Evolutionary conservation across 1,140 invertebrate genomes (phyloP).

Genomic region (Zaprionus taronus): DNA sequence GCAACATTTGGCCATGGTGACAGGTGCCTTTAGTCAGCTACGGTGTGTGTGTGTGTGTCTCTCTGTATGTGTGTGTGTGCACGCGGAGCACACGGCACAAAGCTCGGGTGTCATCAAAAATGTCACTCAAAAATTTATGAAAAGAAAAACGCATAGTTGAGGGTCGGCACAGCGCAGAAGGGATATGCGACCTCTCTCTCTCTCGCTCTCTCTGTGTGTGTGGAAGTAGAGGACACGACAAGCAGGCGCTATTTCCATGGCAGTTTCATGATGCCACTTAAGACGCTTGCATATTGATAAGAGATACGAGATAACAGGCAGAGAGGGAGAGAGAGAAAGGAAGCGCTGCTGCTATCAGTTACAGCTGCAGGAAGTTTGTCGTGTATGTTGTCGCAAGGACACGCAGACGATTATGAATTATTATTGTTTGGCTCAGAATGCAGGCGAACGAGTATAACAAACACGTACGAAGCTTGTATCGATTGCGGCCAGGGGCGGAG

Average conservation of each 20-base stretch:
- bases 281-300: conserved; percentile 77
- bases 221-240: conserved; percentile 15
- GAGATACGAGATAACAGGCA: conserved; percentile 46
- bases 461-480: conserved; percentile 65
- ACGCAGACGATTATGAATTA: conserved; percentile 72
- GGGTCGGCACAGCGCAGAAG: conserved; percentile 26
- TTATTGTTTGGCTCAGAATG: conserved; percentile 71
- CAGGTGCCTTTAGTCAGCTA: conserved; percentile 78
- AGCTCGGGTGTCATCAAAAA: conserved; percentile 80
- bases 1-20: conserved; percentile 77
- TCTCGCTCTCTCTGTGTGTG: neutral
- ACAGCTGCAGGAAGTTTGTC: conserved; percentile 77
- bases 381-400: conserved; percentile 76
- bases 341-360: conserved; percentile 58
- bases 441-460: conserved; percentile 35
- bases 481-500: conserved; percentile 41
- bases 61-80: neutral
- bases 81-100: conserved; percentile 65
- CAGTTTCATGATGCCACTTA: conserved; percentile 70
- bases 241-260: conserved; percentile 51
- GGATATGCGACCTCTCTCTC: neutral
- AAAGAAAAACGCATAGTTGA: conserved; percentile 65
- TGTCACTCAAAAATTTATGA: conserved; percentile 82
- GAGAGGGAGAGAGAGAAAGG: neutral
- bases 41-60: neutral